phyloP scores from a whole-genome alignment of 1,140 invertebrate species.

The Hylaeus volcanicus region DNA sequence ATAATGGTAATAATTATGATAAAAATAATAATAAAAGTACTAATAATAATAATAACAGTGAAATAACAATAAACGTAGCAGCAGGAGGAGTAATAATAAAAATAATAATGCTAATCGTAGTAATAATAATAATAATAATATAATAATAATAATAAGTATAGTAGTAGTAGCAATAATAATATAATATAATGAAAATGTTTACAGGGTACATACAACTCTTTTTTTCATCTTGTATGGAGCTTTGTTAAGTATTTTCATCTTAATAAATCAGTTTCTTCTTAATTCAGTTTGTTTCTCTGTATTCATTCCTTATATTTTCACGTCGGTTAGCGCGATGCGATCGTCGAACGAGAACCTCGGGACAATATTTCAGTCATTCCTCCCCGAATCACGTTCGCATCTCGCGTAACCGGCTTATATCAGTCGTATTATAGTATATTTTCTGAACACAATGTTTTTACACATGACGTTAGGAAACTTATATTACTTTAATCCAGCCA shows the following conservation, averaged over 20 bases:
- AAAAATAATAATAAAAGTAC: conserved; percentile 79
- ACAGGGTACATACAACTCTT: conserved; percentile 79
- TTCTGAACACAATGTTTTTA: conserved; percentile 82
- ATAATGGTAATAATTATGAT: conserved; percentile 70
- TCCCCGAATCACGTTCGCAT: conserved; percentile 73
- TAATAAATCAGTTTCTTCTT: conserved; percentile 75
- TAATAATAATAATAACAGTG: conserved; percentile 73
- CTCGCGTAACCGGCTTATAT: conserved; percentile 75
- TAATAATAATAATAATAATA: conserved; percentile 75
- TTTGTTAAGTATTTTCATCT: conserved; percentile 75
- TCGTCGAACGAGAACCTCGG: conserved; percentile 70
- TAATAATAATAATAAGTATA: conserved; percentile 73
- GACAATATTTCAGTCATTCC: conserved; percentile 52
- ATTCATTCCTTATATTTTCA: conserved; percentile 78
- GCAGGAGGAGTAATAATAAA: conserved; percentile 62
- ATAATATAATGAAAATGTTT: conserved; percentile 79
- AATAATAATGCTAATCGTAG: conserved; percentile 71
- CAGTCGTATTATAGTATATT: conserved; percentile 81
- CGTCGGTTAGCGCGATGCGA: conserved; percentile 72
- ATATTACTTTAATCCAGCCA: conserved; percentile 77
- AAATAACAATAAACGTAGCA: conserved; percentile 75
- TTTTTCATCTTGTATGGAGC: conserved; percentile 76
- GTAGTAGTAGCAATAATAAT: conserved; percentile 70
- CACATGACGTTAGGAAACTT: conserved; percentile 81
- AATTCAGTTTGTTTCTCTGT: conserved; percentile 67